Evolutionary conservation across 2,797 vertebrate genomes (phyloP).

Genomic region (Chelidonichthys spinosus): DNA sequence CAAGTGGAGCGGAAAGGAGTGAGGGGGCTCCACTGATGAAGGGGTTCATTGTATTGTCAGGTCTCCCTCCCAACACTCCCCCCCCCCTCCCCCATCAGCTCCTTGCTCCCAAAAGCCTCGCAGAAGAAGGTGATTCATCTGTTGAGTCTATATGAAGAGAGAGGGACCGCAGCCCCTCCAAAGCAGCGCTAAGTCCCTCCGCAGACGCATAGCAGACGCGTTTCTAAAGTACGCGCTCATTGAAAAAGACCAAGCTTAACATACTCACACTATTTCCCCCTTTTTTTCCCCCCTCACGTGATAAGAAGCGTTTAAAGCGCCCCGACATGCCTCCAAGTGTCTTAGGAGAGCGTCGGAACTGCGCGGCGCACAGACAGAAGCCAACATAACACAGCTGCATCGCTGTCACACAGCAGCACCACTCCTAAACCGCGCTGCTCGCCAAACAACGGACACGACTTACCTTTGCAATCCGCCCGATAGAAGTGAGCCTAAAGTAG

Average conservation of each 20-base stretch:
- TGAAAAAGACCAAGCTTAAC: no score
- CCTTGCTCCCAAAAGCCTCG: constrained; percentile 39
- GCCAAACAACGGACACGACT: not conserved
- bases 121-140: constrained; percentile 70
- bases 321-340: constrained; percentile 18
- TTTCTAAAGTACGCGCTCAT: constrained; percentile 35
- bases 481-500: constrained; percentile 34
- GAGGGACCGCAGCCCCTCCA: constrained; percentile 20
- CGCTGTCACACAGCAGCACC: constrained; percentile 6
- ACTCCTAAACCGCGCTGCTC: not conserved
- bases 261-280: no score
- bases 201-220: not conserved
- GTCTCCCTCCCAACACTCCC: not conserved
- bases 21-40: constrained; percentile 65
- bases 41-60: constrained; percentile 71
- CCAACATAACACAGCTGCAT: constrained; percentile 54
- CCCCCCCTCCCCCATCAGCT: constrained; percentile 4
- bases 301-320: constrained; percentile 6
- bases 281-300: not conserved
- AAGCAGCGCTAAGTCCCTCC: not conserved
- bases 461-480: constrained; percentile 58
- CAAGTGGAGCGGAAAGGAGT: constrained; percentile 51
- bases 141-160: constrained; percentile 64
- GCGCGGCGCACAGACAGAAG: constrained; percentile 42
- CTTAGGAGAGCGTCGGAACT: constrained; percentile 9